Evolutionary conservation across 1,140 invertebrate genomes (phyloP).

Genomic region (Bombus picipes): DNA sequence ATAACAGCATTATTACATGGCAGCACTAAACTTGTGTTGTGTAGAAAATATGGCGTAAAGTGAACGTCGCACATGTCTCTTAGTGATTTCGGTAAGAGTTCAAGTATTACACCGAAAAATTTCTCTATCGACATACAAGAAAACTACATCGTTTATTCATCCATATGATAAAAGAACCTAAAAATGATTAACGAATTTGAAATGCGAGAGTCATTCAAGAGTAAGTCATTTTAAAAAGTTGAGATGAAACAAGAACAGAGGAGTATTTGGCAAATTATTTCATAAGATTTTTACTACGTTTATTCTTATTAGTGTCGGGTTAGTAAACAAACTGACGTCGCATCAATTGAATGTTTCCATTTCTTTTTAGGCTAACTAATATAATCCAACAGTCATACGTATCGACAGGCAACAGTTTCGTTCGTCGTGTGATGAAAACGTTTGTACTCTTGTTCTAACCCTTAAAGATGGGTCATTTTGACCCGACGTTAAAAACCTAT

Average conservation of each 20-base stretch:
- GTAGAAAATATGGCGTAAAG: conserved; percentile 73
- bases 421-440: not conserved
- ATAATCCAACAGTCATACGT: not conserved
- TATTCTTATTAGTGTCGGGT: conserved; percentile 19
- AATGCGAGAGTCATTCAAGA: not conserved
- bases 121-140: not conserved
- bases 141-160: not conserved
- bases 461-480: too few species aligned
- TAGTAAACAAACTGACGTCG: conserved; percentile 19
- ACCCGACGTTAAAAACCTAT: too few species aligned
- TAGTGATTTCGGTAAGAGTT: conserved; percentile 70
- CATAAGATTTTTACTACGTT: conserved; percentile 24
- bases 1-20: not conserved
- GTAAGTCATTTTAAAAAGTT: not conserved
- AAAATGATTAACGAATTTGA: not conserved
- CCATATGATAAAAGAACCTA: conserved; percentile 4
- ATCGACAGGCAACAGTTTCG: not conserved
- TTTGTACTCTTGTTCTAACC: too few species aligned
- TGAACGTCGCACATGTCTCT: conserved; percentile 75
- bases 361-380: not conserved
- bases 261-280: conserved; percentile 41
- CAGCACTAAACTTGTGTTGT: conserved; percentile 15
- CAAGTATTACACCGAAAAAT: conserved; percentile 26
- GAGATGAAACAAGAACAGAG: conserved; percentile 16
- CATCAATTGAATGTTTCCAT: conserved; percentile 14